phyloP scores from a whole-genome alignment of 2,113 vertebrate species.

The Vidua macroura region DNA sequence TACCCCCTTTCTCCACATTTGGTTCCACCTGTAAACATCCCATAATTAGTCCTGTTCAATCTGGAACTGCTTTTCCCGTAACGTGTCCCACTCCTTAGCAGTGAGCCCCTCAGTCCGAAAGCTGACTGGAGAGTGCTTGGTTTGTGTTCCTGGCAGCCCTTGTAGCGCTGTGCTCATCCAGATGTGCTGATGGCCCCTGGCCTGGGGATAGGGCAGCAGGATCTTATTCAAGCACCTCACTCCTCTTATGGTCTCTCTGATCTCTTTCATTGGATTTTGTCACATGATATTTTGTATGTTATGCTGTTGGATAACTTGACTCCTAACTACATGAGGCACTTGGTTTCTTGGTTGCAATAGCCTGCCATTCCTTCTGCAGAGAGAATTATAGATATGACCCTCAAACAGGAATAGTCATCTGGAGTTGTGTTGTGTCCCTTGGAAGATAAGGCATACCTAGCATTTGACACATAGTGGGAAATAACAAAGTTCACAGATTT shows the following conservation, averaged over 20 bases:
- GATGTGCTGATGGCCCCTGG: not conserved
- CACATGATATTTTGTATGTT: not conserved
- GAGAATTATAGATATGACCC: not conserved
- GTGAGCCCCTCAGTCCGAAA: not conserved
- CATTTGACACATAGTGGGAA: not conserved
- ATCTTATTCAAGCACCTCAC: not conserved
- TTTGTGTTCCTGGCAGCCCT: not conserved
- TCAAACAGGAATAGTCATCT: not conserved
- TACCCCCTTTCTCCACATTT: not conserved
- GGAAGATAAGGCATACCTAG: not conserved
- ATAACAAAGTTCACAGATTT: not conserved
- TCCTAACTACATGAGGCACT: not conserved
- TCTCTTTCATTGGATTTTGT: not conserved
- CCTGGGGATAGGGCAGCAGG: not conserved
- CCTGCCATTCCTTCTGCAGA: not conserved
- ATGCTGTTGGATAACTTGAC: not conserved
- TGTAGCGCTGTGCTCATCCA: not conserved
- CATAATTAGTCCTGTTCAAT: not conserved
- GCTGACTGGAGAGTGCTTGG: not conserved
- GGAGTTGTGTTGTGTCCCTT: not conserved
- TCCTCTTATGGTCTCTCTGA: not conserved
- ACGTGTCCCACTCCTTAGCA: not conserved
- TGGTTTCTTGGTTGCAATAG: not conserved
- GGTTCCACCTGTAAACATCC: not conserved
- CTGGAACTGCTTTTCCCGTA: not conserved